Evolutionary conservation across 2,113 vertebrate genomes (phyloP), one percentile per base, ranked within the genome.

Genomic region (Microtus pennsylvanicus): DNA sequence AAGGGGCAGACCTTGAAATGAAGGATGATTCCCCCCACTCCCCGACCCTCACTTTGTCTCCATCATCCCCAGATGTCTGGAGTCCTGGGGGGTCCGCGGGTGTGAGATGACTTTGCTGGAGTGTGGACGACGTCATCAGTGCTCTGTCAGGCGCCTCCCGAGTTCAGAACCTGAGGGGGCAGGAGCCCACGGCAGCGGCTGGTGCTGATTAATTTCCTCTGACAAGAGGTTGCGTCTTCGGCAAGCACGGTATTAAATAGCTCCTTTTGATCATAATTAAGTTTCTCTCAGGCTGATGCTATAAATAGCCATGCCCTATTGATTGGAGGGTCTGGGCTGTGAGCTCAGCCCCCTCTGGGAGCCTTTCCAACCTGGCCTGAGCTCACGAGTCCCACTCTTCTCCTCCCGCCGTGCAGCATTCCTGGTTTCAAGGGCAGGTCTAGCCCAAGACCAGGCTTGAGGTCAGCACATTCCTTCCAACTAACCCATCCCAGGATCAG

Each of bases 201-300:
- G 98, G 97, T 97, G 52, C 98, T 98, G 98, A 98, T 97, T 97
- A 97, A 98, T 98, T 98, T 95, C 95, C 96, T 97, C 96, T 97
- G 97, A 97, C 97, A 97, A 97, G 96, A 98, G 97, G 97, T 96
- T 97, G 98, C 91, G 80, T 98, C 98, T 98, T 98, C 50, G 4
- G 96, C 95, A 98, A 97, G 97, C 97, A 97, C 24, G 55, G 97
- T 97, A 98, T 98, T 98, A 98, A 98, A 98, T 97, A 98, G 97
- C 97, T 98, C 95, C 96, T 97, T 98, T 98, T 98, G 96, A 98
- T 98, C 97, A 97, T 98, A 98, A 98, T 98, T 98, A 98, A 98
- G 98, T 98, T 98, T 98, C 97, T 97, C 97, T 97, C 96, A 2
- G 95, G 95, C 98, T 97, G 91, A 88, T 95, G 97, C 97, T 98